phyloP scores from a whole-genome alignment of 2,797 vertebrate genomes.

The Fundulus diaphanus region DNA sequence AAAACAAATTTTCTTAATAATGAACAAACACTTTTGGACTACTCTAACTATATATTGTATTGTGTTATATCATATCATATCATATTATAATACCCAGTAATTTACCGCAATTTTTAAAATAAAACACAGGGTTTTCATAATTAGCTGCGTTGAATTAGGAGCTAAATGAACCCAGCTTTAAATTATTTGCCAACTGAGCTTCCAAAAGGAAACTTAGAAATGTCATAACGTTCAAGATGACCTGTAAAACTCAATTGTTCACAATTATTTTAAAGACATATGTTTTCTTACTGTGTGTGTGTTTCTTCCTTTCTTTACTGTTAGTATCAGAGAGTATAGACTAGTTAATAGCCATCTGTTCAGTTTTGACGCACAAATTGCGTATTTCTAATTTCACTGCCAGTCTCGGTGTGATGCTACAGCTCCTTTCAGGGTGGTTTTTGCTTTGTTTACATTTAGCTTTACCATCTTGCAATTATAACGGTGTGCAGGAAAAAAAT shows the following conservation, averaged over 20 bases:
- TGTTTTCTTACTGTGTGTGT: constrained; percentile 30
- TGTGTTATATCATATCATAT: constrained; percentile 32
- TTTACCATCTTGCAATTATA: constrained; percentile 12
- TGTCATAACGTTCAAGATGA: constrained; percentile 44
- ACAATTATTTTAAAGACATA: constrained; percentile 26
- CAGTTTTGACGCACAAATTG: constrained; percentile 26
- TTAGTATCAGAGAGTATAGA: background rate
- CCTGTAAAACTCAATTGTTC: constrained; percentile 16
- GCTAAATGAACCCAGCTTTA: constrained; percentile 30
- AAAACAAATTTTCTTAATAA: background rate
- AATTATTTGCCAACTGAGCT: constrained; percentile 61
- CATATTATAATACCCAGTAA: constrained; percentile 5
- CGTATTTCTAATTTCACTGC: constrained; percentile 15
- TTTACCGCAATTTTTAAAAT: background rate
- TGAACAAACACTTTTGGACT: background rate
- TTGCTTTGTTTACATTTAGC: constrained; percentile 24
- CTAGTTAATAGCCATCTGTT: background rate
- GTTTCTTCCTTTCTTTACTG: background rate
- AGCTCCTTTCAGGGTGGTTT: constrained; percentile 8
- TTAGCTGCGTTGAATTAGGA: background rate
- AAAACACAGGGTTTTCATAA: constrained; percentile 11
- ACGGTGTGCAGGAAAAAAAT: constrained; percentile 12
- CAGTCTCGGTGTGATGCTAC: constrained; percentile 8
- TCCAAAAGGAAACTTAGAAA: constrained; percentile 77
- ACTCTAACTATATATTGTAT: background rate